Evolutionary conservation across 2,888 invertebrate genomes (phyloP).

Genomic region (Hydraecia micacea): DNA sequence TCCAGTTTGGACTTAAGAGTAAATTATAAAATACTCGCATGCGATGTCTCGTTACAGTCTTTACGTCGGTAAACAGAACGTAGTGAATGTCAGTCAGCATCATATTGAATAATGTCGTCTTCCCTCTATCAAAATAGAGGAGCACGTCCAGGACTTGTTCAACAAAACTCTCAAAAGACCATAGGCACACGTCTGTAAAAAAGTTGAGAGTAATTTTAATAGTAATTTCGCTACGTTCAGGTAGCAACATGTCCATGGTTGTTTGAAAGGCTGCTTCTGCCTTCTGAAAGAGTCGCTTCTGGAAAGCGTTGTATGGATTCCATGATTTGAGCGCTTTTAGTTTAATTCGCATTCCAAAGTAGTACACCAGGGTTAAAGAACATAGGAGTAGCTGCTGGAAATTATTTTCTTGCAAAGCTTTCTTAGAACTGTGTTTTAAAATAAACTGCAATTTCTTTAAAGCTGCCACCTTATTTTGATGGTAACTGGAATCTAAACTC

Average conservation of each 20-base stretch:
- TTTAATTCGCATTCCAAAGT: slow-evolving; percentile 81
- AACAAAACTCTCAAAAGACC: slow-evolving; percentile 80
- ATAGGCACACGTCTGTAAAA: slow-evolving; percentile 73
- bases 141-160: slow-evolving; percentile 78
- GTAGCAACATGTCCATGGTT: slow-evolving; percentile 75
- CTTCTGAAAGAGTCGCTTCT: slow-evolving; percentile 72
- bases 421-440: slow-evolving; percentile 65
- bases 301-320: slow-evolving; percentile 67
- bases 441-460: slow-evolving; percentile 72
- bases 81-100: slow-evolving; percentile 80
- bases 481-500: slow-evolving; percentile 69
- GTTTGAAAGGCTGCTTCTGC: slow-evolving; percentile 77
- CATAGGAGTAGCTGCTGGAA: slow-evolving; percentile 75
- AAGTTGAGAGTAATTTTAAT: slow-evolving; percentile 78
- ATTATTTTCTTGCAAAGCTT: slow-evolving; percentile 71
- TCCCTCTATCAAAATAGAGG: slow-evolving; percentile 75
- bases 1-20: slow-evolving; percentile 85
- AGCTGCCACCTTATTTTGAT: slow-evolving; percentile 72
- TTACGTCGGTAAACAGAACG: slow-evolving; percentile 74
- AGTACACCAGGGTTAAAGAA: slow-evolving; percentile 77
- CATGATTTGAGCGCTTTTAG: slow-evolving; percentile 68
- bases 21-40: slow-evolving; percentile 88
- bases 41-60: slow-evolving; percentile 81
- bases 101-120: slow-evolving; percentile 75
- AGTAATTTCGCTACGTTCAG: slow-evolving; percentile 75